A percentile compares a stretch with the other conserved stretches of the same genome.
phyloP scores from a whole-genome alignment of 2,113 vertebrate genomes.

The Emberiza fucata region DNA sequence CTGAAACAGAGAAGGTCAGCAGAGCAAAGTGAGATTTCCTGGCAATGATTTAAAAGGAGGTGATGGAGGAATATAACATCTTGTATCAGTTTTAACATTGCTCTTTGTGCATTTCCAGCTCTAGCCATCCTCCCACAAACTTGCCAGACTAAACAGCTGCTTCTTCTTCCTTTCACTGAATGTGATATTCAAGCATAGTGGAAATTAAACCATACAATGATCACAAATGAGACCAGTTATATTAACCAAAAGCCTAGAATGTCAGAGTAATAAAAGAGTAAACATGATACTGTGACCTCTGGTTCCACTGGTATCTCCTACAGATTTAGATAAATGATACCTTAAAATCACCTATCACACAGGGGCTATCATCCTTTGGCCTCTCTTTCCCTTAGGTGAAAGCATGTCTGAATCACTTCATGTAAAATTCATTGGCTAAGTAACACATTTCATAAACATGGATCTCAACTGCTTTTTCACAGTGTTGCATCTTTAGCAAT shows the following conservation, averaged over 20 bases:
- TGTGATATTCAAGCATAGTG: neutral
- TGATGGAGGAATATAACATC: neutral
- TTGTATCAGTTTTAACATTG: neutral
- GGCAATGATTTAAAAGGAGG: neutral
- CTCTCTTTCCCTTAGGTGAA: neutral
- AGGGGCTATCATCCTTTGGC: neutral
- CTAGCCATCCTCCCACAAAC: neutral
- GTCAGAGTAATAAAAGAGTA: neutral
- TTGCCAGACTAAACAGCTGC: neutral
- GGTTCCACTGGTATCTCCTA: neutral
- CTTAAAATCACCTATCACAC: neutral
- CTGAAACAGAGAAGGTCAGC: neutral
- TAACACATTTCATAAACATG: neutral
- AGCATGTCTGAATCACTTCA: neutral
- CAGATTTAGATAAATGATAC: neutral
- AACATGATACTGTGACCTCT: neutral
- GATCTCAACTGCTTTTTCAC: neutral
- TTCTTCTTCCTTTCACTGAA: neutral
- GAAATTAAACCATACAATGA: constrained; percentile 25
- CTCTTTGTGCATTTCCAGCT: neutral
- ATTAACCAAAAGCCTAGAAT: constrained; percentile 4
- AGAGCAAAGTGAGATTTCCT: neutral
- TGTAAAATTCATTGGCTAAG: neutral
- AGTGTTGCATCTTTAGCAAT: neutral
- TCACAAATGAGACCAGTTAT: neutral